Percentiles rank a stretch among this genome's conserved stretches.
phyloP scores from a whole-genome alignment of 1,140 invertebrate species.

The Zaprionus ghesquierei region DNA sequence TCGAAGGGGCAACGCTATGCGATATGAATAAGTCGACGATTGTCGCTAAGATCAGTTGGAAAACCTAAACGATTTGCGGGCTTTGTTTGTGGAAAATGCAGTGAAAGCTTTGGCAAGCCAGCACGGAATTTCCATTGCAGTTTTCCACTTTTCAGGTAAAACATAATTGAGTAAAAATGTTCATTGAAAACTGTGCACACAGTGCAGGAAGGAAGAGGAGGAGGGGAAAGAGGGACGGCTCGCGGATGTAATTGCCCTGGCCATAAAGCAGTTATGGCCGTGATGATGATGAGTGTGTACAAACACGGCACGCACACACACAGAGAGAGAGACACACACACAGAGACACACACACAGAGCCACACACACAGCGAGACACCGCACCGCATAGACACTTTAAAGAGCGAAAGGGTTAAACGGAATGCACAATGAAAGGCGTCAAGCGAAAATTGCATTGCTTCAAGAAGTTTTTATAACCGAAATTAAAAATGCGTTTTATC shows the following conservation, averaged over 20 bases:
- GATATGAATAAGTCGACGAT: conserved; percentile 4
- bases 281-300: conserved; percentile 57
- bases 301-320: conserved; percentile 27
- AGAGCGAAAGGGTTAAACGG: conserved; percentile 69
- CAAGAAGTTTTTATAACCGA: conserved; percentile 71
- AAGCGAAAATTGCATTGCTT: conserved; percentile 50
- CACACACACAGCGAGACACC: background rate
- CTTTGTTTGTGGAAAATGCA: conserved; percentile 2
- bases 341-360: background rate
- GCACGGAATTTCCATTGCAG: conserved; percentile 45
- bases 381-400: conserved; percentile 47
- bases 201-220: background rate
- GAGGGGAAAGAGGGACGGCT: background rate
- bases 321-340: conserved; percentile 5
- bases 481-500: conserved; percentile 77
- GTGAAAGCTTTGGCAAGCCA: background rate
- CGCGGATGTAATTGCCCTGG: conserved; percentile 24
- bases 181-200: conserved; percentile 59
- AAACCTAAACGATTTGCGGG: conserved; percentile 1
- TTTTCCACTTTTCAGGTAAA: conserved; percentile 56
- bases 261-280: conserved; percentile 56
- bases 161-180: conserved; percentile 48
- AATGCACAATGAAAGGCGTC: conserved; percentile 69
- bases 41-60: background rate
- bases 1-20: background rate